Conservation (phyloP, 1,140 invertebrate species). For the Drosophila teissieri region DNA sequence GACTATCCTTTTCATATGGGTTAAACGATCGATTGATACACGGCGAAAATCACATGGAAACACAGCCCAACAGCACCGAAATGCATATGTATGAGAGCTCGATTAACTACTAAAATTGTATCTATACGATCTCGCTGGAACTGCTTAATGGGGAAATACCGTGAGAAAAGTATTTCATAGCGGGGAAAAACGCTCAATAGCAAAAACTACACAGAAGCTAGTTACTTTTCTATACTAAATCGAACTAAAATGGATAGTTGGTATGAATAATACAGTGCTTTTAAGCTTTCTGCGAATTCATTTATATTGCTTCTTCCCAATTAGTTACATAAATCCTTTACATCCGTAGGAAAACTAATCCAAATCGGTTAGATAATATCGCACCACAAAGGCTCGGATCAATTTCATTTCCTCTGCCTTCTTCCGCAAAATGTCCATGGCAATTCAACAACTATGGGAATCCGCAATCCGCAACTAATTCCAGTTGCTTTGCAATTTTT, state of each 20-base stretch:
- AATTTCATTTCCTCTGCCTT: neutral
- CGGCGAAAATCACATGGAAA: neutral
- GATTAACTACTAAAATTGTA: neutral
- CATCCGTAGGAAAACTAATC: neutral
- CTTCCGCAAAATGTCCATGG: constrained; percentile 13
- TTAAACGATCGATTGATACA: constrained; percentile 24
- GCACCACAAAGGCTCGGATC: neutral
- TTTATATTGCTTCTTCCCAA: neutral
- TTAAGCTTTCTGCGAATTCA: too few relatives aligned
- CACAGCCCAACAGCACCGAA: neutral
- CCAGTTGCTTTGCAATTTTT: constrained; percentile 41
- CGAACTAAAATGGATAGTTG: neutral
- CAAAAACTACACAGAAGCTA: neutral
- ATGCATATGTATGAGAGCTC: constrained; percentile 18
- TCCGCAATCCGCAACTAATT: constrained; percentile 39
- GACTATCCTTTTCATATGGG: constrained; percentile 32
- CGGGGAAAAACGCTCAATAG: neutral
- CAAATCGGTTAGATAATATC: constrained; percentile 1
- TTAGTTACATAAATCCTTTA: neutral
- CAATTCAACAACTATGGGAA: constrained; percentile 18
- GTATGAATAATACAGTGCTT: neutral
- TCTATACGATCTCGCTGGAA: constrained; percentile 14
- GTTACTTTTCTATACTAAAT: neutral
- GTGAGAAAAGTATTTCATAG: constrained; percentile 21
- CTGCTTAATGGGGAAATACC: constrained; percentile 25